These are phyloP conservation scores for Ancistrus triradiatus DNA, from an alignment of 2,113 vertebrate genomes.

Conservation along the genomic window DNA sequence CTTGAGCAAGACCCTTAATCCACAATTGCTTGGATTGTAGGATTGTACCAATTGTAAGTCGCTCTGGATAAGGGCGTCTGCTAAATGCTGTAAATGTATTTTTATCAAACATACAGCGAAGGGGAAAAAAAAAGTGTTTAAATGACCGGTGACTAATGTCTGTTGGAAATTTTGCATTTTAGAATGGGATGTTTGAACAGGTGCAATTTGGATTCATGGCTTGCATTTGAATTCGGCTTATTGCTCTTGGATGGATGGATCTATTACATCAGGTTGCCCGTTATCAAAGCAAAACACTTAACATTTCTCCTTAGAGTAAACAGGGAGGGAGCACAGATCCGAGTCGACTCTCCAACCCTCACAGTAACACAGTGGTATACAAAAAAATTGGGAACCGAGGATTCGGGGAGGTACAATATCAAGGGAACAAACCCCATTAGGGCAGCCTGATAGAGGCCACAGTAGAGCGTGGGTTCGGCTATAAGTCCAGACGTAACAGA, in stretches of 20 bases:
- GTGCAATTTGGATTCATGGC: constrained; percentile 39
- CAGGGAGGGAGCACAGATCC: constrained; percentile 28
- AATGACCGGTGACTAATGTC: background rate
- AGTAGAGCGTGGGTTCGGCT: constrained; percentile 11
- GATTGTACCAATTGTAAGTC: too few relatives aligned
- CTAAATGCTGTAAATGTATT: constrained; percentile 6
- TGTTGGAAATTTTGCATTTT: constrained; percentile 19
- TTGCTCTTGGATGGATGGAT: constrained; percentile 50
- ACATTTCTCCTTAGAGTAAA: constrained; percentile 36
- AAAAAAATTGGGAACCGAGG: constrained; percentile 16
- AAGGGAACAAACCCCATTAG: background rate
- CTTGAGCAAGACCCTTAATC: too few relatives aligned
- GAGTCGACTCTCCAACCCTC: constrained; percentile 41
- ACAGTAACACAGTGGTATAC: constrained; percentile 47
- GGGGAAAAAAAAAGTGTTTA: constrained; percentile 4
- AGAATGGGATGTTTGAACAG: constrained; percentile 11
- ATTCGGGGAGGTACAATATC: constrained; percentile 12
- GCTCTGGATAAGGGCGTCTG: too few relatives aligned
- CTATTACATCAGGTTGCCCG: constrained; percentile 38
- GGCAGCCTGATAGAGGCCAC: constrained; percentile 12
- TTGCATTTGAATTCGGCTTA: constrained; percentile 46
- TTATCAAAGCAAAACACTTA: constrained; percentile 27
- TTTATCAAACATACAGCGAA: constrained; percentile 17
- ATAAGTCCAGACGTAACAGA: constrained; percentile 34
- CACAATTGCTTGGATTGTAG: too few relatives aligned